Conservation (phyloP, 1,140 invertebrate species). For the Zaprionus davidi region DNA sequence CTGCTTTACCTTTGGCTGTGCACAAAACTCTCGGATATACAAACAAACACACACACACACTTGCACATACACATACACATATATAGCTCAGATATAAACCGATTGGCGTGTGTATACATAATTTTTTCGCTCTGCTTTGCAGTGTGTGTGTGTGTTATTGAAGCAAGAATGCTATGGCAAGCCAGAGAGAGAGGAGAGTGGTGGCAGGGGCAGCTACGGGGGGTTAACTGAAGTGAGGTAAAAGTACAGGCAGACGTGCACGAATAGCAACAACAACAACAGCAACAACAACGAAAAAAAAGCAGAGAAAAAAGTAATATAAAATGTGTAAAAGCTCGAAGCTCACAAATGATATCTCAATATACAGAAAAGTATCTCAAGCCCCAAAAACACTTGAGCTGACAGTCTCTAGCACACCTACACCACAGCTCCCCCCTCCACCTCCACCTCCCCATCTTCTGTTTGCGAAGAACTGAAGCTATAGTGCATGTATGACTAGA, state of each 20-base stretch:
- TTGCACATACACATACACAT: constrained; percentile 15
- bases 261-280: constrained; percentile 11
- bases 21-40: constrained; percentile 26
- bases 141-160: constrained; percentile 26
- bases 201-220: not conserved
- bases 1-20: not conserved
- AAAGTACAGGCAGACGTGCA: constrained; percentile 22
- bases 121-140: constrained; percentile 37
- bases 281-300: constrained; percentile 3
- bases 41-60: constrained; percentile 22
- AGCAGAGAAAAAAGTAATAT: constrained; percentile 20
- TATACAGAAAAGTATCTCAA: constrained; percentile 17
- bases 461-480: too few species aligned
- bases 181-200: not conserved
- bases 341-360: constrained; percentile 40
- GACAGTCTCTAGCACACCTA: not conserved
- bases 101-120: constrained; percentile 53
- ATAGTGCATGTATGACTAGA: too few species aligned
- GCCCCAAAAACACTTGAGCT: constrained; percentile 5
- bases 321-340: constrained; percentile 25
- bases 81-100: constrained; percentile 41
- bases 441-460: not conserved
- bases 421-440: too few species aligned
- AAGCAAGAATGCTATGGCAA: constrained; percentile 25
- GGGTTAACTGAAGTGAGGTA: not conserved